Base-by-base conservation (phyloP, 2,113 vertebrate species). In the Melanotaenia duboulayi region DNA sequence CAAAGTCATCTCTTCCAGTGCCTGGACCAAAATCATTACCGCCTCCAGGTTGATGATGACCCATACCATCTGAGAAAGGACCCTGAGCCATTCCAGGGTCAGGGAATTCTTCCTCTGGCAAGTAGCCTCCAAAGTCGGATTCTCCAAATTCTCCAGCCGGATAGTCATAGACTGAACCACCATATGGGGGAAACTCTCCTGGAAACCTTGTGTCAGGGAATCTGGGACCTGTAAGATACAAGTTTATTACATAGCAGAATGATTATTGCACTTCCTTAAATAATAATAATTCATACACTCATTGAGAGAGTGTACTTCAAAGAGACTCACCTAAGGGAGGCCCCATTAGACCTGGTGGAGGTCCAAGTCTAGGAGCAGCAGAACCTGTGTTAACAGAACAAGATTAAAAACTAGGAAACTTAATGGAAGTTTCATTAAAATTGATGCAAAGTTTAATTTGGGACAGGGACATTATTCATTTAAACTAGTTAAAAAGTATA, bases 111-210 rank as follows among this genome's bases (percentile, higher is more conserved):
- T 74, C 74, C 9, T 74, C 75, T 9, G 32, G 17, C 0, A 78
- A 14, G 40, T 81, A 93, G 5, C 79, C 81, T 16, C 84, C 80
- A 54, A 88, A 87, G 11, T 76, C 76, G 0, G 76, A 8, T 1
- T 79, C 81, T 14, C 72, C 48, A 22, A 62, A 85, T 1, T 86
- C 87, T 20, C 51, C 79, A 32, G 59, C 71, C 22, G 76, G 68
- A 40, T 68, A 92, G 71, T 92, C 89, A 0, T 76, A 14, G 12
- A 66, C 73, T 65, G 75, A 69, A 23, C 80, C 81, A 7, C 62
- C 80, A 6, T 71, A 78, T 13, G 74, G 73, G 35, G 82, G 76
- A 69, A 86, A 93, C 1, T 93, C 86, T 0, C 76, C 91, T 40
- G 60, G 49, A 85, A 87, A 91, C 56, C 69, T 55, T 0, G 37